Evolutionary conservation across 2,888 invertebrate species (phyloP), one percentile per base, ranked within the genome.

Genomic region (Athetis lepigone): DNA sequence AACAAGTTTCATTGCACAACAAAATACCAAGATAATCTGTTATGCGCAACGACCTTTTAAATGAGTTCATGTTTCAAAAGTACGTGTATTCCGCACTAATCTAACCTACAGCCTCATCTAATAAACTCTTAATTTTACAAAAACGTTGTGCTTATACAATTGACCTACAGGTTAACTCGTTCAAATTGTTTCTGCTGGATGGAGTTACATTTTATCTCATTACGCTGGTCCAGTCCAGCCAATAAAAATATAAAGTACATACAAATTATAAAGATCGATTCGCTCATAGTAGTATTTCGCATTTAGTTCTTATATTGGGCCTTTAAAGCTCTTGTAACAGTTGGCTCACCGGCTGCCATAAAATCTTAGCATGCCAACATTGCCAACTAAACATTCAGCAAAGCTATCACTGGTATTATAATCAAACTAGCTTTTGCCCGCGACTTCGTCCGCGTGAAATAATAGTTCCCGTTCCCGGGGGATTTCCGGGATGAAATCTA

Each of bases 91-190:
- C 18, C 7, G 27, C 25, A 56, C 29, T 70, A 52, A 45, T 52
- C 18, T 75, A 75, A 70, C 56, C 47, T 52, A 49, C 57, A 75
- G 11, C 70, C 61, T 51, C 25, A 11, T 11, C 36, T 51, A 73
- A 55, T 46, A 40, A 42, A 43, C 40, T 29, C 27, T 40, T 52
- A 60, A 71, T 60, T 42, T 49, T 45, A 58, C 47, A 42, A 57
- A 68, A 64, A 55, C 59, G 45, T 58, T 49, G 50, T 55, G 40
- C 52, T 63, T 52, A 68, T 56, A 66, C 49, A 60, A 55, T 46
- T 76, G 63, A 63, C 77, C 68, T 39, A 42, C 36, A 46, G 80
- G 77, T 76, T 61, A 76, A 69, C 60, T 43, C 61, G 55, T 27
- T 16, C 33, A 45, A 51, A 61, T 65, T 57, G 52, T 57, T 46